These are phyloP conservation scores for Agriopis marginaria DNA, from an alignment of 2,888 invertebrate genomes.

Conservation along the genomic window DNA sequence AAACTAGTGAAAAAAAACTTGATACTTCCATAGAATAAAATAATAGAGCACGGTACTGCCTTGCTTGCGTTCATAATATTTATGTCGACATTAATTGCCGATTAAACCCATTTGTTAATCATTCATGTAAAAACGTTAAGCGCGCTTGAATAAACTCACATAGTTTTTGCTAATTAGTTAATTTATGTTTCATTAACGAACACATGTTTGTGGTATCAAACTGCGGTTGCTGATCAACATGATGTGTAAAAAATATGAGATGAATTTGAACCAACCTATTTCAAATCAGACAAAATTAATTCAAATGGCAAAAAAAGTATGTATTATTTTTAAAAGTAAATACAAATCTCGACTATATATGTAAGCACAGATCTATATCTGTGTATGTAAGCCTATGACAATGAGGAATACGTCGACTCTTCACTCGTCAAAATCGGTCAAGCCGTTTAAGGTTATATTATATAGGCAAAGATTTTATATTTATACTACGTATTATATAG, in stretches of 20 bases:
- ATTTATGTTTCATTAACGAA: conserved; percentile 34
- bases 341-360: too few relatives aligned
- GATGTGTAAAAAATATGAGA: conserved; percentile 7
- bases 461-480: too few relatives aligned
- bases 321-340: too few relatives aligned
- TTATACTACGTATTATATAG: too few relatives aligned
- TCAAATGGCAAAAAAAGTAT: not conserved
- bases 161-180: conserved; percentile 34
- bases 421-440: too few relatives aligned
- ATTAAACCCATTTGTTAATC: conserved; percentile 30
- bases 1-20: not conserved
- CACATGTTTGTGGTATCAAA: conserved; percentile 28
- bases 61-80: conserved; percentile 25
- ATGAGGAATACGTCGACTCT: too few relatives aligned
- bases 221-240: conserved; percentile 16
- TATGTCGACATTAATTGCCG: conserved; percentile 29
- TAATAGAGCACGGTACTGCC: not conserved
- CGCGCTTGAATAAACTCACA: conserved; percentile 25
- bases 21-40: not conserved
- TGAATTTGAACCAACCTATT: too few relatives aligned
- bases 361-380: too few relatives aligned
- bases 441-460: too few relatives aligned
- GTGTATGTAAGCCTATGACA: too few relatives aligned
- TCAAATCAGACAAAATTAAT: not conserved
- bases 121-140: conserved; percentile 27